Conservation (phyloP, 2,888 invertebrate species). For the Sicus ferrugineus region DNA sequence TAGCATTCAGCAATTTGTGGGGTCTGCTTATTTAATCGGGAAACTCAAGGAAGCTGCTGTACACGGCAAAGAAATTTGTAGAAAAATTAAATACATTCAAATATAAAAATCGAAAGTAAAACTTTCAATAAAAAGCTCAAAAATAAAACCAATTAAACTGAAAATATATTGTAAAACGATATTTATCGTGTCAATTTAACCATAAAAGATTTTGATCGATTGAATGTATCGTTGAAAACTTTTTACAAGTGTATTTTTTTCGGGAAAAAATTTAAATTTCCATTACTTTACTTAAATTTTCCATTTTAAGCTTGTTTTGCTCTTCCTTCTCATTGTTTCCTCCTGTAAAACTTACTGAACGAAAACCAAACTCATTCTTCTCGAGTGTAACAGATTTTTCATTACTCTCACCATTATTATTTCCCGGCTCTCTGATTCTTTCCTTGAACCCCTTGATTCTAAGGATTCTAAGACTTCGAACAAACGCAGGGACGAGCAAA, state of each 20-base stretch:
- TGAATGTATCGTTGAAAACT: no score
- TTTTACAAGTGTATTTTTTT: no score
- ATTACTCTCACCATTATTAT: not conserved
- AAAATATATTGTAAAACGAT: no score
- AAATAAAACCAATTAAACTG: no score
- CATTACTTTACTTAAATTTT: no score
- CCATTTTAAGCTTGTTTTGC: no score
- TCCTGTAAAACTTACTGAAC: not conserved
- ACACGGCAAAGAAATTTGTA: conserved; percentile 7
- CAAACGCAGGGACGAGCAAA: not conserved
- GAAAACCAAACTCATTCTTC: not conserved
- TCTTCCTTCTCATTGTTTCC: no score
- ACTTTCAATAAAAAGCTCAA: not conserved
- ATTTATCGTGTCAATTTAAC: no score
- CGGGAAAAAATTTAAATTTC: no score
- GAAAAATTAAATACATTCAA: not conserved
- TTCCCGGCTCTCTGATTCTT: not conserved
- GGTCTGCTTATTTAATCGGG: conserved; percentile 4
- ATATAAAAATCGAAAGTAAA: not conserved
- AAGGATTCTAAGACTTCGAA: not conserved
- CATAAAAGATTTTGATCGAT: no score
- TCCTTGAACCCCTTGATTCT: not conserved
- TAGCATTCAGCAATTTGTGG: conserved; percentile 13
- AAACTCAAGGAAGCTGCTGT: not conserved
- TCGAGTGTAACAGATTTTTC: not conserved